Conservation (phyloP, 2,888 invertebrate genomes). For the Phytoseiulus persimilis region DNA sequence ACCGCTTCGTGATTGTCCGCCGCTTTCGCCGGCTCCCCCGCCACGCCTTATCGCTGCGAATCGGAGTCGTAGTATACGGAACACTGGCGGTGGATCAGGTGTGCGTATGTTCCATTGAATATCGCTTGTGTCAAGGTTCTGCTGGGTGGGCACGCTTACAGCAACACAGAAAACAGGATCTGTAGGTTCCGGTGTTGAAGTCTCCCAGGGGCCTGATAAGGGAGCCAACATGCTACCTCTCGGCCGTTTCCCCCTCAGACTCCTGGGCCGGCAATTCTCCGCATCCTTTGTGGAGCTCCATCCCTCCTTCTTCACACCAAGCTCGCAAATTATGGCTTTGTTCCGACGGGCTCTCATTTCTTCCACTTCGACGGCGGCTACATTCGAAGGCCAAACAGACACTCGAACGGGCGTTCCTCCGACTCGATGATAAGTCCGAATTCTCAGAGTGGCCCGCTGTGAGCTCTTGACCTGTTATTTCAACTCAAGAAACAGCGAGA, state of each 20-base stretch:
- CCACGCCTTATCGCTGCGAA: too few relatives aligned
- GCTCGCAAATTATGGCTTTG: background rate
- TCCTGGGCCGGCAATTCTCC: background rate
- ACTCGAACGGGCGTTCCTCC: background rate
- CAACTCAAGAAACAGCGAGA: background rate
- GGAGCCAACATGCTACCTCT: background rate
- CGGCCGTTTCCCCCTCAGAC: background rate
- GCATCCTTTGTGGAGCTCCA: background rate
- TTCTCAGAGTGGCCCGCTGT: background rate
- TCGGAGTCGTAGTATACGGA: too few relatives aligned
- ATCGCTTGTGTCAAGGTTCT: too few relatives aligned
- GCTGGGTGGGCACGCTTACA: too few relatives aligned
- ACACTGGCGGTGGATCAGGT: too few relatives aligned
- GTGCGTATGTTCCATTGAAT: too few relatives aligned
- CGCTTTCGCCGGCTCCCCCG: too few relatives aligned
- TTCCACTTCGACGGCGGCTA: background rate
- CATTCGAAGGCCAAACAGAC: background rate
- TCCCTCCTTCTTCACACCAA: background rate
- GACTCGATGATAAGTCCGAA: background rate
- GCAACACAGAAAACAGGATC: too few relatives aligned
- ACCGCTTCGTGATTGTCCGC: too few relatives aligned
- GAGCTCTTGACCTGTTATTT: background rate
- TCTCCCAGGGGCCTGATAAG: too few relatives aligned
- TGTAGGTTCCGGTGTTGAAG: too few relatives aligned
- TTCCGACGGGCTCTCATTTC: background rate